Evolutionary conservation across 2,113 vertebrate species (phyloP).

Genomic region (Pterocles gutturalis): DNA sequence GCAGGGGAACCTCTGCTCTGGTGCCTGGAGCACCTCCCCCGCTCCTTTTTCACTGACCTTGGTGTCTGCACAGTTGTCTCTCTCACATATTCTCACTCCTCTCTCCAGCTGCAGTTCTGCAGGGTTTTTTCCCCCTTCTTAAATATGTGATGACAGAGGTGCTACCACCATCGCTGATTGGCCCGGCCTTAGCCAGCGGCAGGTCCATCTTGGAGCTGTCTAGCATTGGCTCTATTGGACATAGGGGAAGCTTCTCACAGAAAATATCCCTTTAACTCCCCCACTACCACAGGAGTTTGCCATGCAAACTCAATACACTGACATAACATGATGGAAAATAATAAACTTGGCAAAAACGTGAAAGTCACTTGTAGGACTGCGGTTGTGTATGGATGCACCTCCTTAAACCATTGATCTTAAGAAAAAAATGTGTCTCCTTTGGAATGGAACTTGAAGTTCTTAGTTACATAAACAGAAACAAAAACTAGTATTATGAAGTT

Average conservation of each 20-base stretch:
- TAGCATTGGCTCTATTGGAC: too few species aligned
- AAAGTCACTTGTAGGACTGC: not conserved
- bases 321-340: not conserved
- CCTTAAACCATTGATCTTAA: not conserved
- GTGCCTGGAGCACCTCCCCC: not conserved
- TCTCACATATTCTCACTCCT: not conserved
- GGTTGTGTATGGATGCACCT: not conserved
- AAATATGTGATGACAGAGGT: not conserved
- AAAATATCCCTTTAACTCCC: not conserved
- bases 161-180: not conserved
- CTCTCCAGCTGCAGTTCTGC: not conserved
- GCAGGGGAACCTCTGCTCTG: not conserved
- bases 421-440: not conserved
- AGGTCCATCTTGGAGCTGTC: too few species aligned
- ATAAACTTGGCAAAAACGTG: not conserved
- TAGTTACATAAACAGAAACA: not conserved
- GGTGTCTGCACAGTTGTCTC: too few species aligned
- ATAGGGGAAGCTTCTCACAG: too few species aligned
- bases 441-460: not conserved
- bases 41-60: too few species aligned
- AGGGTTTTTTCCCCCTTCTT: not conserved
- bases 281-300: not conserved
- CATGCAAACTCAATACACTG: too few species aligned
- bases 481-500: not conserved
- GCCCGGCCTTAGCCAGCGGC: too few species aligned